phyloP scores from a whole-genome alignment of 2,797 vertebrate species.

The Gymnopithys bicolor region DNA sequence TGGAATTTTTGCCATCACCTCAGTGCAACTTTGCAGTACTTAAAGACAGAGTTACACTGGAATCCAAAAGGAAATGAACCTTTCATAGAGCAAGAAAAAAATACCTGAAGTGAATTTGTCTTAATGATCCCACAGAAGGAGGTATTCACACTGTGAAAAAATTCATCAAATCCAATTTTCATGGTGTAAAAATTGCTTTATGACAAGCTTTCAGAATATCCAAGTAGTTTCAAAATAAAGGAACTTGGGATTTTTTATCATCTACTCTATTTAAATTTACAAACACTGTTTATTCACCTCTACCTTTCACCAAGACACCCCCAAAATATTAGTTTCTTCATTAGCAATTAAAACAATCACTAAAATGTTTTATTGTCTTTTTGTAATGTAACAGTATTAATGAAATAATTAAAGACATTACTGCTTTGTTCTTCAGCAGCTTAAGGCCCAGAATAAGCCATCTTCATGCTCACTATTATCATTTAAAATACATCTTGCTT shows the following conservation, averaged over 20 bases:
- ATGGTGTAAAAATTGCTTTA: neutral
- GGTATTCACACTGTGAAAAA: no score
- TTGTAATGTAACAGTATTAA: neutral
- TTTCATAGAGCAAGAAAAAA: no score
- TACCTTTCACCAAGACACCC: neutral
- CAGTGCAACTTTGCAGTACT: no score
- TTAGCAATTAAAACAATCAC: neutral
- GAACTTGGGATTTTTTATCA: neutral
- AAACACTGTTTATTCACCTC: neutral
- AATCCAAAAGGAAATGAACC: no score
- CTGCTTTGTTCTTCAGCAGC: neutral
- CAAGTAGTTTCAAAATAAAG: neutral
- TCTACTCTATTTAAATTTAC: neutral
- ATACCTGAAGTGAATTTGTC: no score
- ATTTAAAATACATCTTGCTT: neutral
- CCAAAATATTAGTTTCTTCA: neutral
- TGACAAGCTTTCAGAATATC: neutral
- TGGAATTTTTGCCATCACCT: neutral
- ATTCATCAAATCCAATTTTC: neutral
- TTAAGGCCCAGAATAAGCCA: neutral
- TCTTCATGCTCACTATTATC: neutral
- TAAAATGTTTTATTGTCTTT: neutral
- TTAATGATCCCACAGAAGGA: no score
- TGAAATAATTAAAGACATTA: neutral
- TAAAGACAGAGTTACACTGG: no score